These are phyloP conservation scores for Drosophila mayri DNA, from an alignment of 1,140 invertebrate genomes.

Conservation along the genomic window DNA sequence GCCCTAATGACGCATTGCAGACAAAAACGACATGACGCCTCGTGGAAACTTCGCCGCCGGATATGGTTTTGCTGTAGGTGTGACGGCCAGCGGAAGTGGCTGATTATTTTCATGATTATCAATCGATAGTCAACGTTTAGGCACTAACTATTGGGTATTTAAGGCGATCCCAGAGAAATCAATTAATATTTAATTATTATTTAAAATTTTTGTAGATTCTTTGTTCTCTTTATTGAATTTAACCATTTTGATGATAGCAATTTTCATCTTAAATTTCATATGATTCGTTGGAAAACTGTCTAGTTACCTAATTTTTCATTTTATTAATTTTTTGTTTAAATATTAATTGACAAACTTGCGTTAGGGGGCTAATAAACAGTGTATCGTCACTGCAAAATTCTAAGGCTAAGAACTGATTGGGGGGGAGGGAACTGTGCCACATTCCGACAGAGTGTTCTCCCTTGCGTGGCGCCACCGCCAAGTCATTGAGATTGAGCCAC, in stretches of 20 bases:
- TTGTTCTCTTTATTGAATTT: too few species aligned
- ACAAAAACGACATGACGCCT: constrained; percentile 42
- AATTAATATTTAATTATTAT: neutral
- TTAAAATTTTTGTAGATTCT: too few species aligned
- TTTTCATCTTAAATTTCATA: neutral
- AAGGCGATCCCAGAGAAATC: neutral
- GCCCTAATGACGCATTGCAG: constrained; percentile 60
- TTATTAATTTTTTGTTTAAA: too few species aligned
- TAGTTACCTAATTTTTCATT: neutral
- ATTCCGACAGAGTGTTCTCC: constrained; percentile 16
- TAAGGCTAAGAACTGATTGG: neutral
- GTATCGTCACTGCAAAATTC: neutral
- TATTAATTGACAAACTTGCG: neutral
- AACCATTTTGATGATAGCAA: neutral
- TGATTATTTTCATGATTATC: constrained; percentile 23
- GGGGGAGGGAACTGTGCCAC: constrained; percentile 4
- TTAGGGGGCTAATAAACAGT: constrained; percentile 7
- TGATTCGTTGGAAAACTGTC: neutral
- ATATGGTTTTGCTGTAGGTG: constrained; percentile 11
- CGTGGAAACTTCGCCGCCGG: constrained; percentile 20
- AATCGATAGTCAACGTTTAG: constrained; percentile 9
- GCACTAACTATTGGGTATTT: neutral
- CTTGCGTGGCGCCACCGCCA: constrained; percentile 42
- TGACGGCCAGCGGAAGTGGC: constrained; percentile 8
- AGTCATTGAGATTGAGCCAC: constrained; percentile 47